Evolutionary conservation across 2,888 invertebrate genomes (phyloP), one percentile per base, ranked within the genome.

Genomic region (Sarcophaga subvicina): DNA sequence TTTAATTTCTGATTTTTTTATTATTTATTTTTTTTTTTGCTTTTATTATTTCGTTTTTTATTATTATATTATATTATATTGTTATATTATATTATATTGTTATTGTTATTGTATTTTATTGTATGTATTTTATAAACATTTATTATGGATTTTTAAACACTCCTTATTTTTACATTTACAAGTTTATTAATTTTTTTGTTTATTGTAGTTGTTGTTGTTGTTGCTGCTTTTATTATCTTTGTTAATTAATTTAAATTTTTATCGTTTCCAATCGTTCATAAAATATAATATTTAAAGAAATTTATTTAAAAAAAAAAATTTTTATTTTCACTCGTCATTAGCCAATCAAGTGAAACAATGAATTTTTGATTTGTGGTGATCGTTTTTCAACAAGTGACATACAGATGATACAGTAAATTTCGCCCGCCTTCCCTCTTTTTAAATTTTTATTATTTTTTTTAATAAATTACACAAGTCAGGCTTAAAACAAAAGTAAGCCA

Each of bases 241-340:
- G 60, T n/a, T 60, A 72, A 72, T 72, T 60, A 60, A 37, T 60
- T 27, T 59, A 12, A 20, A 72, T 72, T 71, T 71, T 37, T 72
- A 72, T 72, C 60, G 72, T 62, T 72, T 20, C 45, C 45, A 62
- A 62, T 60, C 72, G 60, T 37, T 72, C 72, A 72, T 72, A 49
- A 66, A 66, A 76, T 27, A 22, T 27, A 22, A 37, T 60, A 45
- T 60, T 20, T 6, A 8, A 12, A 27, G 66, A 77, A 77, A 77
- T 27, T n/a, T n/a, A 0, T 8, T 37, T 37, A 5, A 27, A 27
- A 27, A 27, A 27, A 27, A 27, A 4, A 27, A 5, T 0, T 4
- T 37, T 37, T 37, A 37, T 37, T 66, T 59, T 60, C 77, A 67
- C 67, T 77, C 59, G 54, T 77, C 77, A 77, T 77, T 77, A 67